phyloP scores from a whole-genome alignment of 1,140 invertebrate species.

The Heliconius hewitsoni region DNA sequence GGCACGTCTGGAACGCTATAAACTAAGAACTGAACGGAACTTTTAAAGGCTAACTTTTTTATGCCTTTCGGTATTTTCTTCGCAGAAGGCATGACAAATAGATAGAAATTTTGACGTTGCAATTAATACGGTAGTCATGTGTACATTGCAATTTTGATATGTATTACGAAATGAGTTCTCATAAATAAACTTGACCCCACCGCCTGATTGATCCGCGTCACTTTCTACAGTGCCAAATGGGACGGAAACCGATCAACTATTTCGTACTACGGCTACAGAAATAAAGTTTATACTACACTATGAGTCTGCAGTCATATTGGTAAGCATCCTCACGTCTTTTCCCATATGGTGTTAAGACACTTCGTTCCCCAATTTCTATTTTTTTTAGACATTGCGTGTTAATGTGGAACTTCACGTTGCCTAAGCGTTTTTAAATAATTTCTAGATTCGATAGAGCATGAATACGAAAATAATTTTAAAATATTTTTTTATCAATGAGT shows the following conservation, averaged over 20 bases:
- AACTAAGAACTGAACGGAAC: too few species aligned
- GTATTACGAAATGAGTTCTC: constrained; percentile 17
- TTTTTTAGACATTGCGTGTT: neutral
- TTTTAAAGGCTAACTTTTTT: too few species aligned
- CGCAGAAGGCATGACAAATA: neutral
- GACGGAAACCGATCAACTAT: constrained; percentile 41
- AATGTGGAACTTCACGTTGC: neutral
- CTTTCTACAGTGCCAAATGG: constrained; percentile 44
- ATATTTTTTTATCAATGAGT: too few species aligned
- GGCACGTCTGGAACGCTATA: too few species aligned
- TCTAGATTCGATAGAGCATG: too few species aligned
- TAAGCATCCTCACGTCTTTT: too few species aligned
- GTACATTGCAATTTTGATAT: neutral
- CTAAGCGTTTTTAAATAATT: too few species aligned
- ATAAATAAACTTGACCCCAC: constrained; percentile 38
- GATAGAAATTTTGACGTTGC: neutral
- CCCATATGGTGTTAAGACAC: neutral
- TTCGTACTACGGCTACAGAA: constrained; percentile 31
- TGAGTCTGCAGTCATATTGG: neutral
- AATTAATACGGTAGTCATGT: constrained; percentile 13
- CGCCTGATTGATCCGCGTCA: constrained; percentile 26
- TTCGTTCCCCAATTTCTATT: neutral
- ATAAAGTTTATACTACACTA: constrained; percentile 12
- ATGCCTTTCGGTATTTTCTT: neutral
- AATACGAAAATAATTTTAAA: too few species aligned